A percentile compares a stretch with the other conserved stretches of the same genome.
These are phyloP conservation scores for Corythaixoides concolor DNA, from an alignment of 2,113 vertebrate genomes.

Conservation along the genomic window DNA sequence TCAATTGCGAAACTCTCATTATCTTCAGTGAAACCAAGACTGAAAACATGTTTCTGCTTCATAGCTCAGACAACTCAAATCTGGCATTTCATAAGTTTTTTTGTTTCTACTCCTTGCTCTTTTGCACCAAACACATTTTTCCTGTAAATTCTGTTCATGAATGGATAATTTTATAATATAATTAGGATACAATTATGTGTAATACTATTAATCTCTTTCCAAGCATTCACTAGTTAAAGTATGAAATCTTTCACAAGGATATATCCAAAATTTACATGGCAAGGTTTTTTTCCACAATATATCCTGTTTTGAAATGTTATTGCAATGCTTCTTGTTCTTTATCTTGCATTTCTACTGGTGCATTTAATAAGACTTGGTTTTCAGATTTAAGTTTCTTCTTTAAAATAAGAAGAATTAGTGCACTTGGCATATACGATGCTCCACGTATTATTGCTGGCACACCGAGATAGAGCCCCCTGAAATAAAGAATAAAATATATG, in stretches of 20 bases:
- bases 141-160: background rate
- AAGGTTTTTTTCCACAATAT: background rate
- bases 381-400: constrained; percentile 35
- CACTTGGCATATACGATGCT: constrained; percentile 47
- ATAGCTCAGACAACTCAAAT: background rate
- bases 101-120: background rate
- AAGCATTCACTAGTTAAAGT: background rate
- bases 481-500: background rate
- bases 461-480: constrained; percentile 62
- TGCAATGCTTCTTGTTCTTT: constrained; percentile 9
- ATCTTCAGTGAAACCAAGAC: background rate
- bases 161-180: background rate
- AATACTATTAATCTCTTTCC: background rate
- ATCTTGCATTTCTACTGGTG: constrained; percentile 26
- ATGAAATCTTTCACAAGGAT: background rate
- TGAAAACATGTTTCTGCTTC: background rate
- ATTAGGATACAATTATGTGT: background rate
- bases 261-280: background rate
- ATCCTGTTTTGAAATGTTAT: background rate
- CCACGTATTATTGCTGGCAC: constrained; percentile 50
- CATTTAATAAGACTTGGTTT: background rate
- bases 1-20: background rate
- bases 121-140: background rate
- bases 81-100: background rate
- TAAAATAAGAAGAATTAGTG: constrained; percentile 39